Percentiles rank a stretch among this genome's conserved stretches.
phyloP scores from a whole-genome alignment of 2,797 vertebrate species.

The Poecile montanus region DNA sequence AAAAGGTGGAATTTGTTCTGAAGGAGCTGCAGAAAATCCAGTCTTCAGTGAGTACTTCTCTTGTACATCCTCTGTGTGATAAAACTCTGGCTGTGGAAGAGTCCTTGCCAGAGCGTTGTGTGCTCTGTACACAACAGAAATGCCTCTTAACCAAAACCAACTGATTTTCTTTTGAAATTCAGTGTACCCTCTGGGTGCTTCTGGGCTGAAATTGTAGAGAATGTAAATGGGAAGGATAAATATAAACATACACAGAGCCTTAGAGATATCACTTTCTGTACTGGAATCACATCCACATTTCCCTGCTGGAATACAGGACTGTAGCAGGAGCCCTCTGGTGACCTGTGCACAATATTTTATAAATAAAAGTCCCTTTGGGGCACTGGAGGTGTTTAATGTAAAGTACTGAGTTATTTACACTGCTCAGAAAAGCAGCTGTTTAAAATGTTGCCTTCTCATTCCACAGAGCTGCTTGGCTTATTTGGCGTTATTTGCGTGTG shows the following conservation, averaged over 20 bases:
- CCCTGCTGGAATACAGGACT: not conserved
- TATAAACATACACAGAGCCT: not conserved
- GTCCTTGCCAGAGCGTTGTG: not conserved
- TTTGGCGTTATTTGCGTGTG: not conserved
- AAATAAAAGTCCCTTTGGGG: not conserved
- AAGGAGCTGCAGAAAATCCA: slow-evolving; percentile 93
- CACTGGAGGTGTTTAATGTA: not conserved
- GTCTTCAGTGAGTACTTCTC: slow-evolving; percentile 80
- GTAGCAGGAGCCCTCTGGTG: not conserved
- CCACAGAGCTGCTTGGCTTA: not conserved
- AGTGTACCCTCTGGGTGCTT: not conserved
- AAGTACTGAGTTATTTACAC: slow-evolving; percentile 4
- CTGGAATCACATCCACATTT: not conserved
- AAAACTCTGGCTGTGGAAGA: not conserved
- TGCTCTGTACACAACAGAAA: not conserved
- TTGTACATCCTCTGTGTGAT: not conserved
- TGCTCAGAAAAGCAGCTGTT: not conserved
- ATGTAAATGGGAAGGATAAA: slow-evolving; percentile 43
- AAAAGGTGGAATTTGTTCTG: slow-evolving; percentile 95
- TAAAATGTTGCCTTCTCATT: not conserved
- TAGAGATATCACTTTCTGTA: not conserved
- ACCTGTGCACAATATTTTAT: not conserved
- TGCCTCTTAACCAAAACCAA: not conserved
- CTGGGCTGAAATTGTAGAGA: not conserved
- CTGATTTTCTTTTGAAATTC: slow-evolving; percentile 29